Evolutionary conservation across 1,140 invertebrate genomes (phyloP).

Genomic region (Polyergus mexicanus): DNA sequence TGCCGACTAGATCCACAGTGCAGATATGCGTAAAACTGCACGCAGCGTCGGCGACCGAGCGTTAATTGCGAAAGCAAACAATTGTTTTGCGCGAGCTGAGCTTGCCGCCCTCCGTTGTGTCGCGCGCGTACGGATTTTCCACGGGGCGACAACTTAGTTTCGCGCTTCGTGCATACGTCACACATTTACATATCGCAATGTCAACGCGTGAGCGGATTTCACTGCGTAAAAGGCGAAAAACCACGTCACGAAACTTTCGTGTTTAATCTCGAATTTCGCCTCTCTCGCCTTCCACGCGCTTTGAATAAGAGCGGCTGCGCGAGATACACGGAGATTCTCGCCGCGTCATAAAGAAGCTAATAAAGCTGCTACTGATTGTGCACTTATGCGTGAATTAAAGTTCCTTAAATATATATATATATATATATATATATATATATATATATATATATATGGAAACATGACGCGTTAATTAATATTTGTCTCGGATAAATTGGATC

Average conservation of each 20-base stretch:
- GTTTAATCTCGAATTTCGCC: conserved; percentile 17
- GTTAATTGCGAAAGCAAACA: conserved; percentile 60
- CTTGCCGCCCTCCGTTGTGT: neutral
- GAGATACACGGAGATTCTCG: neutral
- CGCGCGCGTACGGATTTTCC: conserved; percentile 22
- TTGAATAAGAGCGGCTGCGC: conserved; percentile 27
- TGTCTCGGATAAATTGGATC: conserved; percentile 25
- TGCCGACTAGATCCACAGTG: conserved; percentile 19
- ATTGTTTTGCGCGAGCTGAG: conserved; percentile 46
- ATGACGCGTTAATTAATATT: conserved; percentile 27
- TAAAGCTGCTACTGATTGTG: conserved; percentile 20
- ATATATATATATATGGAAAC: no score
- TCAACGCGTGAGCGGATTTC: conserved; percentile 18
- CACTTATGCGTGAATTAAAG: conserved; percentile 37
- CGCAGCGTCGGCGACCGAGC: conserved; percentile 45
- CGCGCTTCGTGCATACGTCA: conserved; percentile 50
- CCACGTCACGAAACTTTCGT: conserved; percentile 44
- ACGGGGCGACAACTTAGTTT: conserved; percentile 57
- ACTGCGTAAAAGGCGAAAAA: conserved; percentile 48
- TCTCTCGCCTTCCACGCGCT: neutral
- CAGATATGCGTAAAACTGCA: conserved; percentile 49
- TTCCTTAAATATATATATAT: conserved; percentile 55
- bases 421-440: no score
- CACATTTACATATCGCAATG: neutral
- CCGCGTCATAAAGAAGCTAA: conserved; percentile 35